These are phyloP conservation scores for Philereme transversata DNA, from an alignment of 2,888 invertebrate species.

Conservation along the genomic window DNA sequence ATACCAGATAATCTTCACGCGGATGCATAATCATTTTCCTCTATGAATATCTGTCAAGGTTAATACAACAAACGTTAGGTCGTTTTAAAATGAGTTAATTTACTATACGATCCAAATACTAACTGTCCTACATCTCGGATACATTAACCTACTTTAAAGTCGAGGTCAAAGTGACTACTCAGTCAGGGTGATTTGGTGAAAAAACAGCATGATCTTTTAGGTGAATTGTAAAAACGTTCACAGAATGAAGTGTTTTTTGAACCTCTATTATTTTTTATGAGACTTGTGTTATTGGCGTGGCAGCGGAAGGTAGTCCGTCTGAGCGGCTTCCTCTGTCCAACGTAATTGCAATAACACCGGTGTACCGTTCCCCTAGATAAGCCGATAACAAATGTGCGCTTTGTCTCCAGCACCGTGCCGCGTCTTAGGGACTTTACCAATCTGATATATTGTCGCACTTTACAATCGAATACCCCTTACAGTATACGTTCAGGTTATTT, in stretches of 20 bases:
- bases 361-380: slow-evolving; percentile 19
- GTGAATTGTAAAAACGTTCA: slow-evolving; percentile 18
- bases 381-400: slow-evolving; percentile 8
- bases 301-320: slow-evolving; percentile 22
- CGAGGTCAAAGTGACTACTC: slow-evolving; percentile 61
- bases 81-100: slow-evolving; percentile 49
- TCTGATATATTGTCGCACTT: slow-evolving; percentile 6
- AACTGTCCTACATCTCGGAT: slow-evolving; percentile 66
- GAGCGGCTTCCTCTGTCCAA: slow-evolving; percentile 20
- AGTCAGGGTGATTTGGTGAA: slow-evolving; percentile 54
- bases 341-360: slow-evolving; percentile 20
- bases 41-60: slow-evolving; percentile 65
- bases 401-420: background rate
- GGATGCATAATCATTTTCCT: slow-evolving; percentile 47
- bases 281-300: background rate
- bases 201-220: slow-evolving; percentile 22
- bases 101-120: slow-evolving; percentile 61
- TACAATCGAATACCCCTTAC: slow-evolving; percentile 16
- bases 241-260: slow-evolving; percentile 11
- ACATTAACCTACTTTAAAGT: slow-evolving; percentile 75
- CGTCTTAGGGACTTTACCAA: background rate
- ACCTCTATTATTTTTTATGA: slow-evolving; percentile 11
- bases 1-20: slow-evolving; percentile 40
- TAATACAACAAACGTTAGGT: slow-evolving; percentile 44
- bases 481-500: slow-evolving; percentile 5